Base-by-base conservation (phyloP, 2,888 invertebrate species). In the Stratiomys singularior region DNA sequence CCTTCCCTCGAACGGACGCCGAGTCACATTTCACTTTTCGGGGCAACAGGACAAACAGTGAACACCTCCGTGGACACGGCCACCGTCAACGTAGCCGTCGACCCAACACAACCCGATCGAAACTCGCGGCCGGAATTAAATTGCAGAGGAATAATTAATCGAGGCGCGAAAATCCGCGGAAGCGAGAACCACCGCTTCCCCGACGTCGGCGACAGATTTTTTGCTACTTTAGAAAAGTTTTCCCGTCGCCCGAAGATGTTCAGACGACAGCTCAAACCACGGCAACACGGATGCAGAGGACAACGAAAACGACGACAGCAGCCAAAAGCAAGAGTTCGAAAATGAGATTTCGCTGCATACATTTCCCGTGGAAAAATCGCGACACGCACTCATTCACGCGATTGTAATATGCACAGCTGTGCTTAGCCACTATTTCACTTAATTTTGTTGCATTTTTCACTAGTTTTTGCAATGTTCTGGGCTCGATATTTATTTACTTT, bases 401-500 rank as follows among this genome's bases (percentile, higher is more conserved):
- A 63, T 77, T 47, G 27, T 25, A 47, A 27, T 15, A 13, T 18
- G 37, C 77, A 81, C 76, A 69, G 72, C 77, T 79, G 80, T 78
- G 76, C 78, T 80, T 71, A 60, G 74, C 67, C 69, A 76, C 79
- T 78, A 77, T 58, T 79, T 80, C 76, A 67, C 77, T 56, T 52
- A 77, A 30, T 30, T 69, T 78, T 79, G 56, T 78, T 58, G 56
- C 78, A 76, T 78, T 37, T 63, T 78, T 80, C 81, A 52, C 52
- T 37, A 66, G 58, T 74, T 25, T 64, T 66, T 76, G 64, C 52
- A 77, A 76, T 76, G 78, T 78, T 66, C 25, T 76, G 78, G 21
- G 44, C 64, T 15, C 71, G 72, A 76, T 78, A 78, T 69, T 78
- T 76, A 78, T 76, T 78, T 77, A 79, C 47, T 79, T 80, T 80